Evolutionary conservation across 2,888 invertebrate species (phyloP).

Genomic region (Miltochrista miniata): DNA sequence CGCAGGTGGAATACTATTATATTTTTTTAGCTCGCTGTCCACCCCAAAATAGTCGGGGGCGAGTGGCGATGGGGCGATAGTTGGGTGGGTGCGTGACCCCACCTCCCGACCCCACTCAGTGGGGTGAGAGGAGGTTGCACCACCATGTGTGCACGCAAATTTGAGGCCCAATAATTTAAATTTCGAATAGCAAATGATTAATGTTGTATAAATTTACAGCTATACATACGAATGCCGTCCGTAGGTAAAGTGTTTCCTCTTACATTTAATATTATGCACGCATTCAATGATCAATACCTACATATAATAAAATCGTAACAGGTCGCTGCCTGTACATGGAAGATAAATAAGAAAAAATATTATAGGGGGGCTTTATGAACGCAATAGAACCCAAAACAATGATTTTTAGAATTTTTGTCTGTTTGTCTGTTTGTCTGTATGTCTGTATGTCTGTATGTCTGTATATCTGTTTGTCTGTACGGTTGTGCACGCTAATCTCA

Average conservation of each 20-base stretch:
- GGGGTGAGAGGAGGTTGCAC: slow-evolving; percentile 51
- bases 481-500: no score
- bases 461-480: no score
- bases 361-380: no score
- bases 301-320: no score
- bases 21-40: slow-evolving; percentile 73
- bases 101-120: slow-evolving; percentile 34
- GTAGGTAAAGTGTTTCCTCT: slow-evolving; percentile 4
- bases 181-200: slow-evolving; percentile 76
- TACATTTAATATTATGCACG: slow-evolving; percentile 12
- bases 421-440: no score
- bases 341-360: no score
- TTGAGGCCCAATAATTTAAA: slow-evolving; percentile 80
- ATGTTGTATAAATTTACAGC: slow-evolving; percentile 67
- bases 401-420: no score
- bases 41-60: slow-evolving; percentile 77
- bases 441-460: no score
- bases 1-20: slow-evolving; percentile 80
- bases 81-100: slow-evolving; percentile 69
- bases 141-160: slow-evolving; percentile 80
- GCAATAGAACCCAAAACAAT: no score
- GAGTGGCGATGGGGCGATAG: slow-evolving; percentile 52
- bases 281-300: background rate
- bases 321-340: no score
- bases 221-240: slow-evolving; percentile 19